A percentile compares a stretch with the other conserved stretches of the same genome.
Evolutionary conservation across 2,888 invertebrate species (phyloP).

Genomic region (Mallateleia sp.): DNA sequence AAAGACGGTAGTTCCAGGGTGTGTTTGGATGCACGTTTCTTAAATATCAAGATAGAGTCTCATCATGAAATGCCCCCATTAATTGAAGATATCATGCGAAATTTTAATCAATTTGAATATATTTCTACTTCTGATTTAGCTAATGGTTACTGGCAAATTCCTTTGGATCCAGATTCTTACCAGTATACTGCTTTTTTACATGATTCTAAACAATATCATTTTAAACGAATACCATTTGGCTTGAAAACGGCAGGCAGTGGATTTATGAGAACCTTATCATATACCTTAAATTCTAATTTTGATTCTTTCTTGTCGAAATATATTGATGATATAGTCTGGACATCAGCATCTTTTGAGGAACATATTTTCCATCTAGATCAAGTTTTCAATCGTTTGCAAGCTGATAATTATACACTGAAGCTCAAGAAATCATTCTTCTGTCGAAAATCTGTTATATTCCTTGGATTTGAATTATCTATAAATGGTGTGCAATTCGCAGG

Average conservation of each 20-base stretch:
- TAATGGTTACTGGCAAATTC: conserved; percentile 80
- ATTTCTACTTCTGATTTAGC: conserved; percentile 77
- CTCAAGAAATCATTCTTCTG: conserved; percentile 79
- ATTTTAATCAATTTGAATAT: conserved; percentile 58
- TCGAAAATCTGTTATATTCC: conserved; percentile 23
- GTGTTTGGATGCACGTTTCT: conserved; percentile 84
- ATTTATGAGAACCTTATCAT: no score
- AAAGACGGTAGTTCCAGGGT: conserved; percentile 83
- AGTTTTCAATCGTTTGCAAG: conserved; percentile 36
- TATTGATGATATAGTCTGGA: conserved; percentile 39
- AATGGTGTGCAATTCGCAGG: conserved; percentile 49
- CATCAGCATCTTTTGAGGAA: conserved; percentile 12
- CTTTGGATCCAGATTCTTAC: conserved; percentile 56
- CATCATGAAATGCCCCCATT: conserved; percentile 81
- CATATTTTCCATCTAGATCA: background rate
- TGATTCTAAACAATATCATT: conserved; percentile 20
- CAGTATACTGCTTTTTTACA: conserved; percentile 78
- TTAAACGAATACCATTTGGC: conserved; percentile 83
- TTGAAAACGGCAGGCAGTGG: conserved; percentile 82
- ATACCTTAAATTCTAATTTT: no score
- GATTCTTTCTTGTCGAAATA: conserved; percentile 42
- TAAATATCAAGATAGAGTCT: conserved; percentile 82
- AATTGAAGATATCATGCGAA: conserved; percentile 68
- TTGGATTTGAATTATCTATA: conserved; percentile 50
- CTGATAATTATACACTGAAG: background rate